These are phyloP conservation scores for Leptinotarsa tumamoca DNA, from an alignment of 2,888 invertebrate genomes.

Conservation along the genomic window DNA sequence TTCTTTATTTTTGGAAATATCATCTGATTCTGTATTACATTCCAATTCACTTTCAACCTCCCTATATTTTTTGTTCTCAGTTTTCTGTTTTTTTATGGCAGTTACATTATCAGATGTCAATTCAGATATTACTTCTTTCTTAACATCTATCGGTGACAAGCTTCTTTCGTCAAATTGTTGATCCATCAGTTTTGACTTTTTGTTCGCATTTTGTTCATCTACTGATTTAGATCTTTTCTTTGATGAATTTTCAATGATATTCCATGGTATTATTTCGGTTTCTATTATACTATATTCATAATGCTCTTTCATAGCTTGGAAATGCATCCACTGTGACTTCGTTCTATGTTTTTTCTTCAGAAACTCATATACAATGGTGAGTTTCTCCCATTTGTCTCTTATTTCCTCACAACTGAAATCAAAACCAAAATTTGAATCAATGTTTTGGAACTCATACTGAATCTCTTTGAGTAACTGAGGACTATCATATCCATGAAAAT, in stretches of 20 bases:
- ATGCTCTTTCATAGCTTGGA: slow-evolving; percentile 33
- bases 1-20: slow-evolving; percentile 1
- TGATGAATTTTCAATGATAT: slow-evolving; percentile 2
- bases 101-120: not conserved
- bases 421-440: slow-evolving; percentile 23
- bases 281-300: slow-evolving; percentile 19
- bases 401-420: slow-evolving; percentile 29
- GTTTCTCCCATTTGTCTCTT: slow-evolving; percentile 28
- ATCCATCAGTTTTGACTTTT: slow-evolving; percentile 15
- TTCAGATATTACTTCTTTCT: not conserved
- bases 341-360: slow-evolving; percentile 25
- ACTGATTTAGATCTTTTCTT: slow-evolving; percentile 29
- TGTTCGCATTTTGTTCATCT: not conserved
- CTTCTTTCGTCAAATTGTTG: slow-evolving; percentile 3
- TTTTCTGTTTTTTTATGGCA: slow-evolving; percentile 4
- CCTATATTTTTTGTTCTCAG: not conserved
- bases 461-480: slow-evolving; percentile 31
- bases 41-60: not conserved
- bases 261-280: not conserved
- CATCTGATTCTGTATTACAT: not conserved
- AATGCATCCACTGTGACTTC: slow-evolving; percentile 27
- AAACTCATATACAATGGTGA: slow-evolving; percentile 27
- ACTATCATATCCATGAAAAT: slow-evolving; percentile 35
- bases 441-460: slow-evolving; percentile 29
- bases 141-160: not conserved